Evolutionary conservation across 2,113 vertebrate genomes (phyloP).

Genomic region (Varanus salvator): DNA sequence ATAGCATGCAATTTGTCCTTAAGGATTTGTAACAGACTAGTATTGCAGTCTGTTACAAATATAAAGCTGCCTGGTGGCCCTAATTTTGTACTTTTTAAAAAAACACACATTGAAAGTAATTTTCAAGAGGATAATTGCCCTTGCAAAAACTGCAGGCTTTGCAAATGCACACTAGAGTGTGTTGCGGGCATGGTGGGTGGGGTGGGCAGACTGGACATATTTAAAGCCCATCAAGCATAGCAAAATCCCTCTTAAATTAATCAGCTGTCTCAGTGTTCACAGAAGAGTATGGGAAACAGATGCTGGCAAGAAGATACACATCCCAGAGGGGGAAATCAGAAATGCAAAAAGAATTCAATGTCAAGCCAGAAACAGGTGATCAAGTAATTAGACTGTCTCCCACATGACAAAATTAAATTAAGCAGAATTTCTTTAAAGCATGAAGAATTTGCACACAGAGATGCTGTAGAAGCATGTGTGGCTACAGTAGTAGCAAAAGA

Average conservation of each 20-base stretch:
- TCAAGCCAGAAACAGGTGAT: constrained; percentile 38
- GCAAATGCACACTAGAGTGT: constrained; percentile 1
- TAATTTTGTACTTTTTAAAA: background rate
- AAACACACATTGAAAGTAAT: constrained; percentile 1
- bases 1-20: background rate
- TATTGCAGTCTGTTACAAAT: background rate
- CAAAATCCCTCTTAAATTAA: constrained; percentile 52
- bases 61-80: background rate
- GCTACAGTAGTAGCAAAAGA: background rate
- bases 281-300: constrained; percentile 34
- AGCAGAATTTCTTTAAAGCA: constrained; percentile 17
- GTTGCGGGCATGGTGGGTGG: no score
- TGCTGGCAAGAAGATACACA: constrained; percentile 45
- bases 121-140: constrained; percentile 6
- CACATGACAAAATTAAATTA: constrained; percentile 12
- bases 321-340: constrained; percentile 43
- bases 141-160: constrained; percentile 17
- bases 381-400: constrained; percentile 13
- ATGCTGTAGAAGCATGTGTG: background rate
- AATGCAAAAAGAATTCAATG: constrained; percentile 43
- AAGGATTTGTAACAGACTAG: background rate
- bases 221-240: constrained; percentile 45
- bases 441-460: background rate
- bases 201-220: background rate
- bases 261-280: constrained; percentile 30